A percentile compares a stretch with the other conserved stretches of the same genome.
These are phyloP conservation scores for Euclidia mi DNA, from an alignment of 2,888 invertebrate genomes.

Conservation along the genomic window DNA sequence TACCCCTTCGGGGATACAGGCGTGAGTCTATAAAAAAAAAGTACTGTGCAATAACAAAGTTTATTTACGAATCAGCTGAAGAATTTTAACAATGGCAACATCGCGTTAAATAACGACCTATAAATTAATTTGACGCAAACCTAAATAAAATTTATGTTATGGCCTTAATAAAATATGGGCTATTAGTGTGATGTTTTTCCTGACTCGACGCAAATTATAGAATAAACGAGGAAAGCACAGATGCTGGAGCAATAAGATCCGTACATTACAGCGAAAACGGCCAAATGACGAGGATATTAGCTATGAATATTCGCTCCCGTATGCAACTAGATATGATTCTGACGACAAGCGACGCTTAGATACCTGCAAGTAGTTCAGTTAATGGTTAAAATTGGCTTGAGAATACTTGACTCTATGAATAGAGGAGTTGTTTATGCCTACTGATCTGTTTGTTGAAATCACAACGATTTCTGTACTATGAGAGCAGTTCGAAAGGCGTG, in stretches of 20 bases:
- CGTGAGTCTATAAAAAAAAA: too few relatives aligned
- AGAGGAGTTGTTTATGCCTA: too few relatives aligned
- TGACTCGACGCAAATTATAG: constrained; percentile 73
- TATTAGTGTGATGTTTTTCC: constrained; percentile 73
- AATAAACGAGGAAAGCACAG: constrained; percentile 76
- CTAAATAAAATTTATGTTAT: constrained; percentile 62
- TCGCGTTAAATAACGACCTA: constrained; percentile 48
- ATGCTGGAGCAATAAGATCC: constrained; percentile 74
- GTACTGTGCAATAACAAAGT: constrained; percentile 2
- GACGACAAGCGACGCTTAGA: constrained; percentile 39
- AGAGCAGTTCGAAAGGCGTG: too few relatives aligned
- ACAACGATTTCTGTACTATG: too few relatives aligned
- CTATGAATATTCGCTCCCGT: constrained; percentile 65
- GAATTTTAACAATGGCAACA: constrained; percentile 45
- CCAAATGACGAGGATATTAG: constrained; percentile 72
- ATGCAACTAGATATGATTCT: constrained; percentile 69
- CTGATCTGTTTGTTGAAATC: too few relatives aligned
- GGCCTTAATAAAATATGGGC: constrained; percentile 63
- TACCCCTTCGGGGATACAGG: too few relatives aligned
- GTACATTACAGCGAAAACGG: constrained; percentile 64
- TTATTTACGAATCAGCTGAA: constrained; percentile 27
- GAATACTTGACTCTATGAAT: too few relatives aligned
- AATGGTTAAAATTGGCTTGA: not conserved
- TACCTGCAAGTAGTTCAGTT: constrained; percentile 1
- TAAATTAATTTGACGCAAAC: constrained; percentile 59